Percentiles rank a stretch among this genome's conserved stretches.
phyloP scores from a whole-genome alignment of 2,888 invertebrate species.

The Hydrotaea diabolus region DNA sequence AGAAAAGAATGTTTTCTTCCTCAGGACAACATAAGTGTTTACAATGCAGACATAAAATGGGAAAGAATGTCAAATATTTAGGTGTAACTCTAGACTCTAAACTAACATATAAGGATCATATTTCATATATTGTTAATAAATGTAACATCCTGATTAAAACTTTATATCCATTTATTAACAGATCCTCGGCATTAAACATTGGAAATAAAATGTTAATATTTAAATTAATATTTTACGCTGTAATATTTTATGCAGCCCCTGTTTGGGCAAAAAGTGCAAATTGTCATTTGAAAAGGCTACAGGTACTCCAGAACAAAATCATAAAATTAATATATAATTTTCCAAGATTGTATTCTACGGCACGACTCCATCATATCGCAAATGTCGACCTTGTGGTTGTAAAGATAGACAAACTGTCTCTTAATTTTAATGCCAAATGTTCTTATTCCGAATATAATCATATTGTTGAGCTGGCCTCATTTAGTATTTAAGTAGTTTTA shows the following conservation, averaged over 20 bases:
- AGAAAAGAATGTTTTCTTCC: neutral
- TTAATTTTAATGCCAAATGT: slow-evolving; percentile 13
- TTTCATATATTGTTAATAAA: neutral
- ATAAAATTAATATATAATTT: neutral
- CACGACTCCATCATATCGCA: slow-evolving; percentile 5
- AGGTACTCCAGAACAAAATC: slow-evolving; percentile 3
- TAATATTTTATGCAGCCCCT: slow-evolving; percentile 14
- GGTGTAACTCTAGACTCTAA: neutral
- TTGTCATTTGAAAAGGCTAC: slow-evolving; percentile 2
- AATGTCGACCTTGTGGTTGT: slow-evolving; percentile 22
- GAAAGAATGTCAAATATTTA: slow-evolving; percentile 1
- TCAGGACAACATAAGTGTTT: neutral
- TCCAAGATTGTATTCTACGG: neutral
- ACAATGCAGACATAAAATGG: neutral
- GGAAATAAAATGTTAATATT: neutral
- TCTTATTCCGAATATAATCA: slow-evolving; percentile 16
- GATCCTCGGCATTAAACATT: neutral
- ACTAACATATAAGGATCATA: neutral
- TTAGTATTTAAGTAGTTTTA: slow-evolving; percentile 21
- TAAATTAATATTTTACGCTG: neutral
- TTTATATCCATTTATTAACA: neutral
- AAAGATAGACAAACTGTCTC: slow-evolving; percentile 8
- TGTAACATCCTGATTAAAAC: neutral
- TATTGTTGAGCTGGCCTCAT: slow-evolving; percentile 17
- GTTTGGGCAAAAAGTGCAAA: slow-evolving; percentile 4